Conservation (phyloP, 1,140 invertebrate genomes). For the Calosoma granatense region DNA sequence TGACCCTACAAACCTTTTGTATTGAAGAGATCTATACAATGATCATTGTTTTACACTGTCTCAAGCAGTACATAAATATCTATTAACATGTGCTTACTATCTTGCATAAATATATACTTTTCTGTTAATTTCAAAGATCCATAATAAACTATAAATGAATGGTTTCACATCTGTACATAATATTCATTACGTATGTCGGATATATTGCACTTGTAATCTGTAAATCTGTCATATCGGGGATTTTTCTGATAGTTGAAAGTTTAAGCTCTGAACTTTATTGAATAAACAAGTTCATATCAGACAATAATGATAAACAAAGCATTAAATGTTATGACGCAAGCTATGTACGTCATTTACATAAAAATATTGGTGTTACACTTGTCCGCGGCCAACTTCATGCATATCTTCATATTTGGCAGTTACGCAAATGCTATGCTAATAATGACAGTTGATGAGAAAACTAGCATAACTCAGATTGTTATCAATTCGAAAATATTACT, state of each 20-base stretch:
- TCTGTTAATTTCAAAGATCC: too few species aligned
- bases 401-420: not conserved
- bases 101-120: too few species aligned
- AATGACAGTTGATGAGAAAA: not conserved
- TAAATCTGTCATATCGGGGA: not conserved
- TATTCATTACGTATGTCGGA: not conserved
- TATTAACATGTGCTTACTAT: too few species aligned
- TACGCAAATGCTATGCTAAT: conserved; percentile 1
- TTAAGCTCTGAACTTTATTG: not conserved
- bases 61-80: too few species aligned
- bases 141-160: too few species aligned
- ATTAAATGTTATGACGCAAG: not conserved
- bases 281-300: not conserved
- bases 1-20: too few species aligned
- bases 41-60: too few species aligned
- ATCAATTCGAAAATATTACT: not conserved
- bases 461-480: not conserved
- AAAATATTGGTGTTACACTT: not conserved
- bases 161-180: not conserved
- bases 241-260: not conserved
- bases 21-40: too few species aligned
- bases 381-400: not conserved
- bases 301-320: not conserved
- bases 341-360: not conserved
- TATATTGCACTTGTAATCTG: not conserved